Conservation (phyloP, 2,797 vertebrate genomes). For the Notamacropus eugenii region DNA sequence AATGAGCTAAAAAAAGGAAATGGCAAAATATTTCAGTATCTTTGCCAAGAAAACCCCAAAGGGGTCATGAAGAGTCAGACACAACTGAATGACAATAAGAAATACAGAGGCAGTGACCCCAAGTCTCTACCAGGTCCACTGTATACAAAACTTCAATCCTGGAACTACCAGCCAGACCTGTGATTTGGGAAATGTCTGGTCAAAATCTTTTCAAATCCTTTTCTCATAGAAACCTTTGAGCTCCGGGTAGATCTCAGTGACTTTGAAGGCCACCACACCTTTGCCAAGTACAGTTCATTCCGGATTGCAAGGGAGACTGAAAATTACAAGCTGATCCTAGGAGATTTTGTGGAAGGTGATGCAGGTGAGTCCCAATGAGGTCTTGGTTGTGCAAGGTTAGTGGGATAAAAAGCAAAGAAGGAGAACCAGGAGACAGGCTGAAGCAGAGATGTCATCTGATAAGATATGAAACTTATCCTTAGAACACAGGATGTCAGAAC, state of each 20-base stretch:
- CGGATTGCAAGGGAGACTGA: conserved; percentile 72
- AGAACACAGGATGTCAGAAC: not conserved
- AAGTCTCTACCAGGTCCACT: rapidly evolving
- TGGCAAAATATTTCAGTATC: not conserved
- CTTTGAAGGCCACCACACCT: conserved; percentile 73
- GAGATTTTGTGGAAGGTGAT: conserved; percentile 62
- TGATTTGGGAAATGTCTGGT: not conserved
- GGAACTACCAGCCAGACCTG: not conserved
- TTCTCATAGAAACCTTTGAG: conserved; percentile 68
- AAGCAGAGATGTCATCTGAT: not conserved
- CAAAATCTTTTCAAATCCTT: not conserved
- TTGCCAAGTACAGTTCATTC: conserved; percentile 80
- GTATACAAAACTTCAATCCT: not conserved
- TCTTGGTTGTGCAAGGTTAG: not conserved
- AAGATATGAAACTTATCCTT: not conserved
- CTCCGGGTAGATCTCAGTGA: conserved; percentile 79
- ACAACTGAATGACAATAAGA: not conserved
- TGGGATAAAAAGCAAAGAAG: too few relatives aligned
- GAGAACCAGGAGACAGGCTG: not conserved
- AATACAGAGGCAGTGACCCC: rapidly evolving
- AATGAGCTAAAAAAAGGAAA: not conserved
- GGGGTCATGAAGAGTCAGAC: not conserved
- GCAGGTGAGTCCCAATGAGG: conserved; percentile 55
- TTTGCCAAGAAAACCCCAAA: not conserved
- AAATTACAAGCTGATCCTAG: conserved; percentile 80